These are phyloP conservation scores for Vulpes ferrilata DNA, from an alignment of 2,113 vertebrate genomes.

Conservation along the genomic window DNA sequence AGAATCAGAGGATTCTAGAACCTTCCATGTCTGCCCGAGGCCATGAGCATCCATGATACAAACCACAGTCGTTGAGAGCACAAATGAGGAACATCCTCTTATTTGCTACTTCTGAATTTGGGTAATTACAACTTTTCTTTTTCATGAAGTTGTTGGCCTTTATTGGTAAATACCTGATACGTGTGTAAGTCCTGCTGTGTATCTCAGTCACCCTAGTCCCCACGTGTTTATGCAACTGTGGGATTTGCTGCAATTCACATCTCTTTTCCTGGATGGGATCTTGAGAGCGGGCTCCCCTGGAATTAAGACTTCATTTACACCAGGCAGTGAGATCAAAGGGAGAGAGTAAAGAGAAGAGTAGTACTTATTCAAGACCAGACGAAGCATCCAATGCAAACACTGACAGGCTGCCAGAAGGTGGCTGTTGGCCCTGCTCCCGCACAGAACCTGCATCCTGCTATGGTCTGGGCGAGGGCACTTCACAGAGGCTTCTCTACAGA, in stretches of 20 bases:
- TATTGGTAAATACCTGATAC: background rate
- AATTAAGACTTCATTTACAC: background rate
- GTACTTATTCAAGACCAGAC: background rate
- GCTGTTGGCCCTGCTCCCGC: background rate
- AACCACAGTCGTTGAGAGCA: background rate
- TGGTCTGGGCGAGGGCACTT: too few relatives aligned
- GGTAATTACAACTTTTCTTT: background rate
- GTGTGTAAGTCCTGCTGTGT: background rate
- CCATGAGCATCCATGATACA: background rate
- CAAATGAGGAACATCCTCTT: background rate
- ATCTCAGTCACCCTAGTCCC: background rate
- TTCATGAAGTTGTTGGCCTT: background rate
- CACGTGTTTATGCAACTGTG: background rate
- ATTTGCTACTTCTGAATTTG: background rate
- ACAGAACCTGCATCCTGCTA: accelerated
- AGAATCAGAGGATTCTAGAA: background rate
- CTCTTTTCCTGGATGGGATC: background rate
- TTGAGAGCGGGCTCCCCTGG: accelerated
- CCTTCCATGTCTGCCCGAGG: background rate
- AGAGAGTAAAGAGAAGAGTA: accelerated
- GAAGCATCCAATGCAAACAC: background rate
- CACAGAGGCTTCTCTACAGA: background rate
- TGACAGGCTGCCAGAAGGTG: accelerated
- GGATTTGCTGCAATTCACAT: background rate
- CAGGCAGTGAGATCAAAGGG: background rate